Percentiles rank a stretch among this genome's conserved stretches.
Conservation (phyloP, 2,888 invertebrate genomes). For the Mesorhabditis belari region DNA sequence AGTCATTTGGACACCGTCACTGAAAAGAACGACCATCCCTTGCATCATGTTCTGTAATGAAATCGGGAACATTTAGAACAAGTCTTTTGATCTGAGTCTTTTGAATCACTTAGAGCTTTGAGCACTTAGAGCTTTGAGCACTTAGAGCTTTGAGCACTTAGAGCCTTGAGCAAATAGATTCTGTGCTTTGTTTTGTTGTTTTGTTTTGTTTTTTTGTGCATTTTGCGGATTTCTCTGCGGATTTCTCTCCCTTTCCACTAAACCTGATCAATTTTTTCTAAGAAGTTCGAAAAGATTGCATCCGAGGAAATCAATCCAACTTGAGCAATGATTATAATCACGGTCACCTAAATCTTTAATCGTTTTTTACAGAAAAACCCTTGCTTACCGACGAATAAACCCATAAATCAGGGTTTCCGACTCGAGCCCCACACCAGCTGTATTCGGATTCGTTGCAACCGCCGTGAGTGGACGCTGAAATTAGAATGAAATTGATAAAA, state of each 20-base stretch:
- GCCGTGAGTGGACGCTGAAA: not conserved
- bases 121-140: no score
- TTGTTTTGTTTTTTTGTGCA: no score
- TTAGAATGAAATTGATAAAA: no score
- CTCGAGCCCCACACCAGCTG: not conserved
- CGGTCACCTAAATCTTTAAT: not conserved
- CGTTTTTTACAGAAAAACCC: not conserved
- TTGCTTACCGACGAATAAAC: not conserved
- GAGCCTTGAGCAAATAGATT: no score
- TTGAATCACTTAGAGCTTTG: no score
- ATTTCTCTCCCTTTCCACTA: no score
- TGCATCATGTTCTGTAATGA: not conserved
- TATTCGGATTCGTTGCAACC: not conserved
- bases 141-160: no score
- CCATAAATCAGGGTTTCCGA: not conserved
- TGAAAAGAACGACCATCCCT: not conserved
- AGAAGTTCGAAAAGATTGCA: not conserved
- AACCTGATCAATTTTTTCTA: not conserved
- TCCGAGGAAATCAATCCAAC: not conserved
- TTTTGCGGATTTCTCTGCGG: no score
- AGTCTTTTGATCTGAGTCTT: no score
- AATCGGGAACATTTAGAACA: not conserved
- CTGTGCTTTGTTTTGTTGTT: no score
- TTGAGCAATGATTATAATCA: not conserved
- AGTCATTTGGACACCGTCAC: not conserved